These are phyloP conservation scores for Notarius lentiginosus DNA, from an alignment of 2,113 vertebrate species.

Conservation along the genomic window DNA sequence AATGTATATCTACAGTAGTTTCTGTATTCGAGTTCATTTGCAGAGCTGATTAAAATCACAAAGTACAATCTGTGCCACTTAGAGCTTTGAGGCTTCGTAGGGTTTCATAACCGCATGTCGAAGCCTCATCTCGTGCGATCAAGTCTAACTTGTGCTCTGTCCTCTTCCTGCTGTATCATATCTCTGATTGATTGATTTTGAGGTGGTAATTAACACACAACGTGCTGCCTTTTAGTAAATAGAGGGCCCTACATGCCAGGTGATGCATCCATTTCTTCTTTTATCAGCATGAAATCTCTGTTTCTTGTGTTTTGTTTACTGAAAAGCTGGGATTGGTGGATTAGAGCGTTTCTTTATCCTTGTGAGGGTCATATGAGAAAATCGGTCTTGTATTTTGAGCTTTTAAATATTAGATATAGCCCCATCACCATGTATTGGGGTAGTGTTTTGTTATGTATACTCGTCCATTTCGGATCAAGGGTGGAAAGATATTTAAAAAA, in stretches of 20 bases:
- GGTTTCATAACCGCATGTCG: neutral
- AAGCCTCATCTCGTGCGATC: neutral
- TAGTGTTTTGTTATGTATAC: neutral
- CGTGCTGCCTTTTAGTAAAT: slow-evolving; percentile 7
- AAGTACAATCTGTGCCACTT: neutral
- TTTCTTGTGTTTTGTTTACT: neutral
- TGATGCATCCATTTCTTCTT: neutral
- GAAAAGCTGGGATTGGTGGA: neutral
- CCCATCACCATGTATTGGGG: neutral
- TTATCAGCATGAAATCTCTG: neutral
- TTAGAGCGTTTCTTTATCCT: neutral
- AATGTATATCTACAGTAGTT: neutral
- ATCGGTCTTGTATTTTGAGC: slow-evolving; percentile 3
- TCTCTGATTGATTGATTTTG: neutral
- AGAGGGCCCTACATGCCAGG: neutral
- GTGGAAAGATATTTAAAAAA: neutral
- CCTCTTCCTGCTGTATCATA: neutral
- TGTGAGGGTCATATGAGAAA: neutral
- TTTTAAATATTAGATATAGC: neutral
- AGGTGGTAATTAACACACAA: neutral
- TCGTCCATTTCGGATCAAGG: neutral
- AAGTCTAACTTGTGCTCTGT: neutral
- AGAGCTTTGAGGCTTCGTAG: neutral
- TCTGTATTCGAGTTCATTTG: neutral
- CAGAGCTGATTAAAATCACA: neutral